phyloP scores from a whole-genome alignment of 2,797 vertebrate genomes.

The Onychomys arenicola region DNA sequence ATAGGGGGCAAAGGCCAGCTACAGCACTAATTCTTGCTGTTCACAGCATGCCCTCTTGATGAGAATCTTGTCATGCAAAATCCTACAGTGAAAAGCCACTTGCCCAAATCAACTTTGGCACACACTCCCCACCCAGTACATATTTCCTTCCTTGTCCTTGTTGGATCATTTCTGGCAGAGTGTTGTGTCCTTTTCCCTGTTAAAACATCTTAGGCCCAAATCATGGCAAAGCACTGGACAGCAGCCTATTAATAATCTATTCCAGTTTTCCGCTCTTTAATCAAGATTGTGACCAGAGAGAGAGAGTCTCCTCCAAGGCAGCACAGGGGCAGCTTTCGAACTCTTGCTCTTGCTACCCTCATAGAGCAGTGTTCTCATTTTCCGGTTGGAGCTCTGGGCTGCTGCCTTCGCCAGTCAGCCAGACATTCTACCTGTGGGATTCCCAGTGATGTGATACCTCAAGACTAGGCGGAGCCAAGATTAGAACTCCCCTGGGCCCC shows the following conservation, averaged over 20 bases:
- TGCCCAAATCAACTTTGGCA: background rate
- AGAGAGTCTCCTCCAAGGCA: background rate
- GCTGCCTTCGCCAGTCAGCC: background rate
- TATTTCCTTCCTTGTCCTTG: background rate
- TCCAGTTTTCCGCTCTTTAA: background rate
- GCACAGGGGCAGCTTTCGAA: background rate
- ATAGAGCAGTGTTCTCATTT: background rate
- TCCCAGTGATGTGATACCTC: background rate
- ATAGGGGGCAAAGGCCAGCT: background rate
- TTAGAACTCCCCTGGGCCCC: background rate
- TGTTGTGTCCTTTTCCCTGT: background rate
- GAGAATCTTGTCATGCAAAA: slow-evolving; percentile 10
- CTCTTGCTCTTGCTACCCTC: background rate
- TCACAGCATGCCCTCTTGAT: background rate
- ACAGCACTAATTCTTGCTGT: slow-evolving; percentile 5
- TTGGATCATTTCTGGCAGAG: background rate
- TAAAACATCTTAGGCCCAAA: background rate
- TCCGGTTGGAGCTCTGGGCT: background rate
- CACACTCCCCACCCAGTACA: fast-evolving
- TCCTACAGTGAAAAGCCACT: background rate
- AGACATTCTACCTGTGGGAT: background rate
- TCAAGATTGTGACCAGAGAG: slow-evolving; percentile 25
- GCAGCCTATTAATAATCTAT: background rate
- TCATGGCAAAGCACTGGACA: background rate
- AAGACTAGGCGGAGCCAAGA: background rate